Percentiles rank a stretch among this genome's conserved stretches.
Conservation (phyloP, 2,888 invertebrate genomes). For the Hemicrepidius hirtus region DNA sequence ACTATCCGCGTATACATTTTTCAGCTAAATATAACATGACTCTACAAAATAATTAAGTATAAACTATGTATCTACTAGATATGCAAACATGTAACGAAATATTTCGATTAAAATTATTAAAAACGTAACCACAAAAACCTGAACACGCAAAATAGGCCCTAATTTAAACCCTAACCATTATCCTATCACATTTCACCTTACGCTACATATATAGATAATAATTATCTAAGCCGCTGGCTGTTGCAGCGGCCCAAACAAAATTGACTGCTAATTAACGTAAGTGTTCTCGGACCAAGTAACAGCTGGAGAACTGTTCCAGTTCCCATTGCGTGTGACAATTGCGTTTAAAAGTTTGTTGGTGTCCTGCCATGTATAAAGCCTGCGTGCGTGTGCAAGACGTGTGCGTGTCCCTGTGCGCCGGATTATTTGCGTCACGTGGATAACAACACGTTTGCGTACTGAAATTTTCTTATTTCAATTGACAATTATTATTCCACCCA, state of each 20-base stretch:
- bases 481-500: conserved; percentile 46
- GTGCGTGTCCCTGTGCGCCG: conserved; percentile 52
- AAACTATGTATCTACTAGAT: conserved; percentile 26
- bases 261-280: conserved; percentile 37
- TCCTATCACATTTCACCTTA: conserved; percentile 46
- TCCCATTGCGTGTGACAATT: conserved; percentile 58
- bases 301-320: conserved; percentile 50
- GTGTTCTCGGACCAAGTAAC: conserved; percentile 32
- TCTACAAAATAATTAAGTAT: background rate
- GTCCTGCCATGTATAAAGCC: conserved; percentile 56
- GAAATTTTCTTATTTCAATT: conserved; percentile 50
- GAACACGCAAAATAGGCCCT: conserved; percentile 34
- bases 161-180: conserved; percentile 40
- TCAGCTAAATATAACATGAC: background rate
- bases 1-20: conserved; percentile 1
- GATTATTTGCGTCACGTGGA: conserved; percentile 53
- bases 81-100: conserved; percentile 31
- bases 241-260: conserved; percentile 45
- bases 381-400: conserved; percentile 54
- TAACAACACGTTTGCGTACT: conserved; percentile 49
- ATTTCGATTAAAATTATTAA: conserved; percentile 40
- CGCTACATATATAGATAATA: conserved; percentile 50
- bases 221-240: conserved; percentile 51
- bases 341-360: conserved; percentile 58
- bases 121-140: conserved; percentile 11